Evolutionary conservation across 37 sponge, comb jelly and placozoan species (phyloP).

Genomic region (Halisarca cf. caerulea): DNA sequence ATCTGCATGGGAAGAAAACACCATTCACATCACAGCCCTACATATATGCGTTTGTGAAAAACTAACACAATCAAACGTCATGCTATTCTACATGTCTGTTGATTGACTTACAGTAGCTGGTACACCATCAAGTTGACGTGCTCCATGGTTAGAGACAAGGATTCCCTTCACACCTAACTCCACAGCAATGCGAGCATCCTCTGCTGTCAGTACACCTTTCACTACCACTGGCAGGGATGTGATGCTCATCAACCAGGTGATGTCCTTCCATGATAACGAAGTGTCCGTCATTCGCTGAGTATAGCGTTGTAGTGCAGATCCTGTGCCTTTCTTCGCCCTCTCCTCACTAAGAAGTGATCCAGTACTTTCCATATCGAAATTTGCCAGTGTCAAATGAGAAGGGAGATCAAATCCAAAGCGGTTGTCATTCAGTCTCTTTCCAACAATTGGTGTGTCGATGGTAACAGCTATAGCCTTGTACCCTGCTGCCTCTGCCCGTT

Average conservation of each 20-base stretch:
- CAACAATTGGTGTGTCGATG: constrained; percentile 77
- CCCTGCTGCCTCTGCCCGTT: constrained; percentile 69
- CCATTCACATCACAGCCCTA: neutral
- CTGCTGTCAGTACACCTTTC: constrained; percentile 86
- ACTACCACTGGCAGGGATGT: constrained; percentile 76
- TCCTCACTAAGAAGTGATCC: constrained; percentile 17
- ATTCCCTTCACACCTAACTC: constrained; percentile 76
- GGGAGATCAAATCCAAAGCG: constrained; percentile 69
- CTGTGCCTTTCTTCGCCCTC: neutral
- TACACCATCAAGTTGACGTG: constrained; percentile 88
- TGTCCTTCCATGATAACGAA: constrained; percentile 70
- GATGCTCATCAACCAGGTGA: constrained; percentile 68
- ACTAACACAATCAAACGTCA: neutral
- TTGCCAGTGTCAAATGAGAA: constrained; percentile 68
- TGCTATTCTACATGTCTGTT: neutral
- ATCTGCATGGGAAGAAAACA: constrained; percentile 45
- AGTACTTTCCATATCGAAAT: constrained; percentile 32
- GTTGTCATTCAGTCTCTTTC: constrained; percentile 49
- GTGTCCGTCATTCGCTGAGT: constrained; percentile 45
- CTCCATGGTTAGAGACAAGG: constrained; percentile 94
- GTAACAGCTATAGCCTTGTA: constrained; percentile 86
- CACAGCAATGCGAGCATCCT: constrained; percentile 83
- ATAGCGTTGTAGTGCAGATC: constrained; percentile 49
- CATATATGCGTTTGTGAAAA: neutral
- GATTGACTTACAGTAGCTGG: constrained; percentile 73